A percentile compares a stretch with the other conserved stretches of the same genome.
Evolutionary conservation across 2,888 invertebrate species (phyloP).

Genomic region (Caenorhabditis japonica): DNA sequence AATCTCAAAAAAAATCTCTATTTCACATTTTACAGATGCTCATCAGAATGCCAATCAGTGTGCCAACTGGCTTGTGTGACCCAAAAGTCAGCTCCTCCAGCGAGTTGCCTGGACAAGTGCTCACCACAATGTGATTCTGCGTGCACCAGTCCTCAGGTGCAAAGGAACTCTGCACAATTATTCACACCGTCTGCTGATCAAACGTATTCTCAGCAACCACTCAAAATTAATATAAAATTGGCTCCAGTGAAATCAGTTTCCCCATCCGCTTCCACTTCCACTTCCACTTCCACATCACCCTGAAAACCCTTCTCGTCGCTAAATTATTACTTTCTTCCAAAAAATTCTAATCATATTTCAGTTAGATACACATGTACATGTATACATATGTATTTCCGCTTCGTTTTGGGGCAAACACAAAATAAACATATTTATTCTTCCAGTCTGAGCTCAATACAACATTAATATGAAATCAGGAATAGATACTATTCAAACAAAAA

Average conservation of each 20-base stretch:
- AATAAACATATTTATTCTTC: too few species aligned
- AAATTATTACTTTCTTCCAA: too few species aligned
- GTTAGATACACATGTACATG: background rate
- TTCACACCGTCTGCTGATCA: constrained; percentile 40
- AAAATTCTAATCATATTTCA: background rate
- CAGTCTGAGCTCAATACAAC: too few species aligned
- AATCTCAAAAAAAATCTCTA: too few species aligned
- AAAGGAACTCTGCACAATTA: constrained; percentile 57
- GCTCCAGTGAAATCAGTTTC: constrained; percentile 16
- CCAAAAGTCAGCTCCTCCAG: constrained; percentile 53
- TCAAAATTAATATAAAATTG: constrained; percentile 39
- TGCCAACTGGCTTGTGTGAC: constrained; percentile 60
- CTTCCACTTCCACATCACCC: constrained; percentile 1
- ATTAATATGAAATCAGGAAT: too few species aligned
- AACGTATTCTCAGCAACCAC: constrained; percentile 16
- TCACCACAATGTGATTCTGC: constrained; percentile 58
- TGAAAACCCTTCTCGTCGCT: too few species aligned
- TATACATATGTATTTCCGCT: constrained; percentile 3
- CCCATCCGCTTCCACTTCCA: constrained; percentile 7
- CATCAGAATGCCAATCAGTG: constrained; percentile 61
- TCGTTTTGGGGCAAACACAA: too few species aligned
- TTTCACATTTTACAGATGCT: constrained; percentile 44
- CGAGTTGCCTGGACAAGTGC: constrained; percentile 56
- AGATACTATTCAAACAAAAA: constrained; percentile 39
- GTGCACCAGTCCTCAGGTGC: constrained; percentile 57